Evolutionary conservation across 2,113 vertebrate species (phyloP).

Genomic region (Halichoerus grypus): DNA sequence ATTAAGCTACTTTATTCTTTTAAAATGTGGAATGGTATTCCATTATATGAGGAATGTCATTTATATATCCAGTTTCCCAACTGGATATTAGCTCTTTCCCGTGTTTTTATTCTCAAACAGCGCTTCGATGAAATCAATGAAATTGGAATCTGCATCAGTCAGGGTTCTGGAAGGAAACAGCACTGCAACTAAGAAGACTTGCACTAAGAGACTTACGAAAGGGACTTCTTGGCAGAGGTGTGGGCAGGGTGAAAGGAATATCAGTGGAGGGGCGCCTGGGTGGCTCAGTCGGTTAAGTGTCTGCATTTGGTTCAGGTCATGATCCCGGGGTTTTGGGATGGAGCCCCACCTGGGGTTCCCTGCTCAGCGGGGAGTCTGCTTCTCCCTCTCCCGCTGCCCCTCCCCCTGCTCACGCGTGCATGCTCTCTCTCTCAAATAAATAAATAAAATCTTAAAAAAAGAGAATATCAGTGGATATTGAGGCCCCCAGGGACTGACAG

Average conservation of each 20-base stretch:
- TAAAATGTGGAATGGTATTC: neutral
- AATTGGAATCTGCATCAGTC: neutral
- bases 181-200: neutral
- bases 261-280: no score
- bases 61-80: neutral
- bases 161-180: neutral
- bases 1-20: neutral
- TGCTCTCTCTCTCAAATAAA: no score
- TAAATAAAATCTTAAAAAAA: no score
- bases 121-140: neutral
- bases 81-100: neutral
- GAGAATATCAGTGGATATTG: rapidly evolving
- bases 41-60: neutral
- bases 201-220: neutral
- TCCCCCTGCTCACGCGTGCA: no score
- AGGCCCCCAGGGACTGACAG: neutral
- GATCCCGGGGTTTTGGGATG: no score
- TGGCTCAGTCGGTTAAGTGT: no score
- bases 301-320: no score
- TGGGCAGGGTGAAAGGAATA: no score
- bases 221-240: neutral
- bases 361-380: no score
- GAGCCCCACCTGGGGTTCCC: no score
- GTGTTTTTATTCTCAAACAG: neutral
- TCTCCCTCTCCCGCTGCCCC: no score